Conservation (phyloP, 37 sponge, comb jelly and placozoan genomes). For the Aplysina aerophoba region DNA sequence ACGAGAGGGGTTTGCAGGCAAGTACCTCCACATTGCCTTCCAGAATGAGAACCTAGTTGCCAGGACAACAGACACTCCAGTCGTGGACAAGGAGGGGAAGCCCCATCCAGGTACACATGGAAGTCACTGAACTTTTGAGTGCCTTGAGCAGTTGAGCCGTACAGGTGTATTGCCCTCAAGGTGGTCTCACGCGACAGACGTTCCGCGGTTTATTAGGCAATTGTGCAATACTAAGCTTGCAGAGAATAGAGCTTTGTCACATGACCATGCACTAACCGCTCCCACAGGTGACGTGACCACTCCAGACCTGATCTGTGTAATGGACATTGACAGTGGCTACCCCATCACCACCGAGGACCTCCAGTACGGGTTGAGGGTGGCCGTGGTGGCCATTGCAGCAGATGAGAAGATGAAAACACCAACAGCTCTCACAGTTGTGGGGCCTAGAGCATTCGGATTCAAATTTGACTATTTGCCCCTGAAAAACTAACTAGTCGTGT, state of each 20-base stretch:
- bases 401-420: constrained; percentile 53
- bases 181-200: too few species aligned
- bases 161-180: too few species aligned
- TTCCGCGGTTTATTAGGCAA: too few species aligned
- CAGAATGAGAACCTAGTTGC: constrained; percentile 85
- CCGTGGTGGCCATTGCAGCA: constrained; percentile 73
- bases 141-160: too few species aligned
- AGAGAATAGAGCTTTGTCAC: too few species aligned
- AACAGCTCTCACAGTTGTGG: constrained; percentile 71
- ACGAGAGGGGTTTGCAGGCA: constrained; percentile 58
- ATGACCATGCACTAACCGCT: too few species aligned
- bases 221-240: too few species aligned
- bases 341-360: constrained; percentile 82
- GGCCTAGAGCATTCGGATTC: constrained; percentile 75
- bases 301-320: constrained; percentile 76
- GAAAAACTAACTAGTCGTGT: too few species aligned
- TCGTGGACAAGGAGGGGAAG: neutral
- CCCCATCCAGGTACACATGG: neutral
- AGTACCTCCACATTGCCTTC: constrained; percentile 41
- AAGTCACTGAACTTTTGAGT: too few species aligned
- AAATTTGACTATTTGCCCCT: constrained; percentile 43
- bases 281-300: constrained; percentile 48
- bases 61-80: constrained; percentile 14
- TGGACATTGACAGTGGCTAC: constrained; percentile 60
- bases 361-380: constrained; percentile 75